phyloP scores from a whole-genome alignment of 2,888 invertebrate species.

The Orthonevra nobilis region DNA sequence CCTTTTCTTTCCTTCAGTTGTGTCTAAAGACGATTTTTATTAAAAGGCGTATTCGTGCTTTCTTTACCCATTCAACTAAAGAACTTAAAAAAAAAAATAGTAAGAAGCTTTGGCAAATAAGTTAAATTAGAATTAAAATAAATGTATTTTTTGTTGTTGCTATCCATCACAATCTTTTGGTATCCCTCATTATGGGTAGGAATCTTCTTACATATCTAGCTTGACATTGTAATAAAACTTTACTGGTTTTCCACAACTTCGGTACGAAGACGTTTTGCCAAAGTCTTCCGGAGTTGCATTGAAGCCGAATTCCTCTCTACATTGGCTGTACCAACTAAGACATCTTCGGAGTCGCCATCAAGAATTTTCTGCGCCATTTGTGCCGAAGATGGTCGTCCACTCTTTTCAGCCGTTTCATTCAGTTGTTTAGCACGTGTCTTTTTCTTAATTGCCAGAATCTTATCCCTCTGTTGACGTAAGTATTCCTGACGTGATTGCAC shows the following conservation, averaged over 20 bases:
- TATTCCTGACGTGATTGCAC: conserved; percentile 91
- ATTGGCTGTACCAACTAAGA: conserved; percentile 70
- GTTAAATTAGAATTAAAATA: too few relatives aligned
- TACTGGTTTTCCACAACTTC: conserved; percentile 87
- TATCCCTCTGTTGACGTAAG: conserved; percentile 93
- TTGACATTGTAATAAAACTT: too few relatives aligned
- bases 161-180: too few relatives aligned
- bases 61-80: too few relatives aligned
- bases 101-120: too few relatives aligned
- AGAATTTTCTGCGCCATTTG: conserved; percentile 86
- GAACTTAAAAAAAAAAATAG: too few relatives aligned
- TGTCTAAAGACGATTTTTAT: too few relatives aligned
- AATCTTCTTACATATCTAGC: too few relatives aligned
- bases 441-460: conserved; percentile 93
- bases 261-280: conserved; percentile 90
- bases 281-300: conserved; percentile 89
- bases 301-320: conserved; percentile 82
- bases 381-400: conserved; percentile 86
- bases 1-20: too few relatives aligned
- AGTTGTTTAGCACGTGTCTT: conserved; percentile 91
- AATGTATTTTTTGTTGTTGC: too few relatives aligned
- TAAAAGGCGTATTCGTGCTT: too few relatives aligned
- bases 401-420: conserved; percentile 79
- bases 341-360: conserved; percentile 78
- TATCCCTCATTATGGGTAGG: too few relatives aligned